Conservation (phyloP, 2,888 invertebrate genomes). For the Drosophila melanosoma region DNA sequence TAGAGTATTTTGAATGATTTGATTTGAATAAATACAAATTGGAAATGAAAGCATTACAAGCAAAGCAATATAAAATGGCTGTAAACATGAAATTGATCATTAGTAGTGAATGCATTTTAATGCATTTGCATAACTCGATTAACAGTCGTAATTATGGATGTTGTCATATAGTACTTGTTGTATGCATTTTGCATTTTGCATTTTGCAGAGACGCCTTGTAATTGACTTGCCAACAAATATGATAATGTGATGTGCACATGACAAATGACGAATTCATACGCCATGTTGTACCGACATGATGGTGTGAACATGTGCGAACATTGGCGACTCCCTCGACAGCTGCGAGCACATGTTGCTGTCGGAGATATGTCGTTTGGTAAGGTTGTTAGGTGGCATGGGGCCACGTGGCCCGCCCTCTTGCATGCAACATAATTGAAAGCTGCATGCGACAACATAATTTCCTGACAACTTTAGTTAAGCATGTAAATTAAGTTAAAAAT, state of each 20-base stretch:
- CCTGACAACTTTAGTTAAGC: conserved; percentile 81
- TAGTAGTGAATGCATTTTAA: neutral
- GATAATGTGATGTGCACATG: conserved; percentile 72
- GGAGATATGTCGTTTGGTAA: conserved; percentile 9
- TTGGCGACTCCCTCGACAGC: conserved; percentile 29
- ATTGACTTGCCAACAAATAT: conserved; percentile 59
- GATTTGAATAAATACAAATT: neutral
- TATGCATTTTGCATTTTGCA: neutral
- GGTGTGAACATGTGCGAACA: conserved; percentile 10
- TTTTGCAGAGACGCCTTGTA: conserved; percentile 24
- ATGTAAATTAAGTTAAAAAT: conserved; percentile 81
- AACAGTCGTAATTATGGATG: conserved; percentile 3
- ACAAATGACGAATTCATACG: conserved; percentile 69
- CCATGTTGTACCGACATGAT: conserved; percentile 49
- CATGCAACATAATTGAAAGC: conserved; percentile 74
- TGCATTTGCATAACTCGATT: conserved; percentile 9
- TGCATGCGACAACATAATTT: conserved; percentile 81
- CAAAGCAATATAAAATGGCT: neutral
- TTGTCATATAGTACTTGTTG: neutral
- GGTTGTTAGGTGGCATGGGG: neutral
- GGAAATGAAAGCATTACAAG: neutral
- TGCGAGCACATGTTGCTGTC: conserved; percentile 35
- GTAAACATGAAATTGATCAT: neutral
- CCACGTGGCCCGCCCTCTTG: conserved; percentile 46
- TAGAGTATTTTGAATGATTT: too few relatives aligned